phyloP scores from a whole-genome alignment of 1,140 invertebrate genomes.

The Paraescarpia echinospica region DNA sequence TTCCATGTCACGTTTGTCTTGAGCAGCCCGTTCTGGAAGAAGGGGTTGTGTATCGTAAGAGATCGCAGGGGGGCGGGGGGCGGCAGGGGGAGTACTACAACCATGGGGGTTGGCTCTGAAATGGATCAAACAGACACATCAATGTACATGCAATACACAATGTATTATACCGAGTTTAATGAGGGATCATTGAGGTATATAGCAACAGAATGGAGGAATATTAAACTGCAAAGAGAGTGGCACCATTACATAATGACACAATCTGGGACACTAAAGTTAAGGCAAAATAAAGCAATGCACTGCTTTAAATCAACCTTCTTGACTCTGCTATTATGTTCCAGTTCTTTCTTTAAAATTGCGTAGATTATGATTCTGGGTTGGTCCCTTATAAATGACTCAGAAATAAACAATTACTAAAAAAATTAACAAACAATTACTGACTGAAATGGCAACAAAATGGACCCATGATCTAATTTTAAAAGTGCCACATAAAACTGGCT shows the following conservation, averaged over 20 bases:
- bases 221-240: background rate
- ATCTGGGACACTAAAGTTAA: background rate
- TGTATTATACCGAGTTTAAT: background rate
- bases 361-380: background rate
- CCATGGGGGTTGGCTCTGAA: background rate
- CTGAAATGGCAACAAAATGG: background rate
- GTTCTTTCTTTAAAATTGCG: background rate
- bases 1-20: constrained; percentile 30
- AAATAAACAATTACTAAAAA: background rate
- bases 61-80: constrained; percentile 20
- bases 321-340: background rate
- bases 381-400: background rate
- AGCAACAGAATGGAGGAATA: background rate
- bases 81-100: constrained; percentile 19
- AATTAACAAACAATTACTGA: background rate
- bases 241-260: background rate
- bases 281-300: background rate
- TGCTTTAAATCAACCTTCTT: background rate
- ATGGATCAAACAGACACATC: background rate
- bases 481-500: background rate
- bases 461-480: background rate
- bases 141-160: background rate
- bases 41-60: constrained; percentile 12
- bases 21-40: constrained; percentile 28
- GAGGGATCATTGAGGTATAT: background rate